These are phyloP conservation scores for Lophochroa leadbeateri DNA, from an alignment of 2,113 vertebrate genomes.

Conservation along the genomic window DNA sequence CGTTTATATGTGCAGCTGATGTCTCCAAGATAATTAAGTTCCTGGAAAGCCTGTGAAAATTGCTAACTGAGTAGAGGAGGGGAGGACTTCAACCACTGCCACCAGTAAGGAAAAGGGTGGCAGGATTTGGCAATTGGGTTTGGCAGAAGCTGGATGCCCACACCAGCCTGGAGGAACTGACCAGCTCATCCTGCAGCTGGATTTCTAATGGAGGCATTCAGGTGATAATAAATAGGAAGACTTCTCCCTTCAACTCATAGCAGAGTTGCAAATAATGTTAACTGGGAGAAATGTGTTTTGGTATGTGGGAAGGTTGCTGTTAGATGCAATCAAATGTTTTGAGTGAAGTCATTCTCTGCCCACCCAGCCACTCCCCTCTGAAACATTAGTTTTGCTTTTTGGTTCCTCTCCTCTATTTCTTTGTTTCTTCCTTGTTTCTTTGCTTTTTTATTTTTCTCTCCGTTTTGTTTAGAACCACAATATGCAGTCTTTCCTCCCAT, in stretches of 20 bases:
- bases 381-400: neutral
- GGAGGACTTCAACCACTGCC: neutral
- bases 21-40: neutral
- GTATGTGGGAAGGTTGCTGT: fast-evolving
- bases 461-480: neutral
- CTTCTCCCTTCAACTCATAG: neutral
- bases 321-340: neutral
- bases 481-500: neutral
- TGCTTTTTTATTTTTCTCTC: neutral
- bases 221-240: neutral
- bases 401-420: neutral
- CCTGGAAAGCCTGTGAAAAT: neutral
- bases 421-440: neutral
- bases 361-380: neutral
- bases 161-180: neutral
- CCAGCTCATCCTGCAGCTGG: neutral
- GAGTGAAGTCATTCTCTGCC: neutral
- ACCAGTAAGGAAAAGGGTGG: neutral
- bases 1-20: neutral
- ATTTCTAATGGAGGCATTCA: neutral
- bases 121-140: neutral
- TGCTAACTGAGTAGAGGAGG: neutral
- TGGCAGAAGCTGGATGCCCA: neutral
- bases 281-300: neutral
- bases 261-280: neutral